Base-by-base conservation (phyloP, 2,797 vertebrate species). In the Melanotaenia parkinsoni region DNA sequence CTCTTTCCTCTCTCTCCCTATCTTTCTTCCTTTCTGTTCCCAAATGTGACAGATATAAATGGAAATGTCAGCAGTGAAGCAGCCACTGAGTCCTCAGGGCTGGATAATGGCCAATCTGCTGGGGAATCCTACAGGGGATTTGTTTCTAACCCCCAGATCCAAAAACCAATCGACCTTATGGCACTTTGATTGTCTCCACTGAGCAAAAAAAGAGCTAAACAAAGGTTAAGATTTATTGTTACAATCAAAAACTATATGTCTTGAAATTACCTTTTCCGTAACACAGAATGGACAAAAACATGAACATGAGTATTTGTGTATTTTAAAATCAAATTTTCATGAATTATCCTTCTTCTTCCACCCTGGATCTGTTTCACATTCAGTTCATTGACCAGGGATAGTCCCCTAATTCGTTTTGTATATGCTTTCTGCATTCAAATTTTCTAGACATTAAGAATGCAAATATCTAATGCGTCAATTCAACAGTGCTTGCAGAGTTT, bases 1-100 rank as follows among this genome's bases (percentile, higher is more conserved):
- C 53, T 40, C 33, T 30, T 26, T 40, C n/a, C 26, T 53, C 24
- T 54, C 33, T 68, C 35, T 54, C 57, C 35, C 33, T 30, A 11
- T 67, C 70, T 70, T 26, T 1, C 67, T 80, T 79, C 65, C 63
- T 60, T 22, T 70, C 40, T n/a, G 22, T 63, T 80, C 33, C 67
- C 16, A 77, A 83, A 85, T n/a, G 50, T 71, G 82, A 83, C 85
- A 86, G 74, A 78, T 79, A 85, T 83, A 80, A 88, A 88, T 86
- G 82, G 80, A 87, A 82, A 53, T 84, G 86, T 87, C 84, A 84
- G 81, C 73, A n/a, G 67, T n/a, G 47, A 62, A 77, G 67, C 76
- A 82, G 78, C 78, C 66, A 59, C 58, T 60, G 74, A 64, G 68
- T 73, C 69, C 77, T 78, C 79, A 70, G 65, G 2, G 7, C 26